Percentiles rank a stretch among this genome's conserved stretches.
phyloP scores from a whole-genome alignment of 2,888 invertebrate species.

The Epistrophe eligans region DNA sequence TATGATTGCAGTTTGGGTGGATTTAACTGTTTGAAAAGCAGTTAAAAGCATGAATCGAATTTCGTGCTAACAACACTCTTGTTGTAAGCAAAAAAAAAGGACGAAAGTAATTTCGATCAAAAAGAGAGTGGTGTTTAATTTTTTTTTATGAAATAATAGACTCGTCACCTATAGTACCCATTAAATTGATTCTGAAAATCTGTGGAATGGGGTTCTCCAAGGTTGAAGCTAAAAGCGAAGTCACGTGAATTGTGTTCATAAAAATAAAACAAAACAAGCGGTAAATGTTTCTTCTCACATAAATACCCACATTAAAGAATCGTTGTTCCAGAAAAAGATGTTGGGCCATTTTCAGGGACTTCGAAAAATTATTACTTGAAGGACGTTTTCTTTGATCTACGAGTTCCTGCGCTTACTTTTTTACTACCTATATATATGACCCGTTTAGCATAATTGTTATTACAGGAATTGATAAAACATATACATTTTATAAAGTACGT shows the following conservation, averaged over 20 bases:
- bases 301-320: neutral
- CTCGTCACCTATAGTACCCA: conserved; percentile 31
- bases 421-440: no score
- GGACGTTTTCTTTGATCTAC: neutral
- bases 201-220: conserved; percentile 21
- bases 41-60: conserved; percentile 52
- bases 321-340: neutral
- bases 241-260: conserved; percentile 2
- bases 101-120: conserved; percentile 29
- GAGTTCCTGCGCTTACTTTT: no score
- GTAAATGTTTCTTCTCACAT: neutral
- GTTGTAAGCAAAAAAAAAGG: conserved; percentile 8
- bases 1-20: conserved; percentile 43
- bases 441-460: neutral
- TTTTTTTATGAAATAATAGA: conserved; percentile 42
- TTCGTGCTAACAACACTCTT: conserved; percentile 57
- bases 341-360: neutral
- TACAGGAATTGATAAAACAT: neutral
- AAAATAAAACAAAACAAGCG: neutral
- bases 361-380: neutral
- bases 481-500: neutral
- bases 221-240: conserved; percentile 5
- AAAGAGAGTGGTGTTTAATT: conserved; percentile 16
- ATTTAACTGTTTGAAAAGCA: conserved; percentile 48
- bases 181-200: neutral